Conservation (phyloP, 2,113 vertebrate genomes). For the Laticauda colubrina region DNA sequence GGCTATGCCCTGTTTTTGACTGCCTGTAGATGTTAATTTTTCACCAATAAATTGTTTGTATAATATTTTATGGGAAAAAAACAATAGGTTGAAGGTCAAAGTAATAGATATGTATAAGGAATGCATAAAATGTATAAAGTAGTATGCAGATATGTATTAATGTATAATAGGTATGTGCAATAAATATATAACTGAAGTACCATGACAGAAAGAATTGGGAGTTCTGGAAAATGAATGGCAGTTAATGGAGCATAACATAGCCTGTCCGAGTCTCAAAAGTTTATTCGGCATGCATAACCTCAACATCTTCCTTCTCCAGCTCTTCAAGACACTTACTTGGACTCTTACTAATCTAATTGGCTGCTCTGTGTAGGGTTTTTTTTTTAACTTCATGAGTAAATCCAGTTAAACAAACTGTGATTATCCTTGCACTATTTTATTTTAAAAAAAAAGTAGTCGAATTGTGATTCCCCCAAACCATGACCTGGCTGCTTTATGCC, state of each 20-base stretch:
- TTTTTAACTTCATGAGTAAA: neutral
- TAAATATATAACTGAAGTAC: neutral
- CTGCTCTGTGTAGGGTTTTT: neutral
- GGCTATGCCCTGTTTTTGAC: neutral
- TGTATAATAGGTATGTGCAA: neutral
- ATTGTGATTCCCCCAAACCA: neutral
- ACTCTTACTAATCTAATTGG: neutral
- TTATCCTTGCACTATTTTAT: neutral
- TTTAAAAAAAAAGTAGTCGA: neutral
- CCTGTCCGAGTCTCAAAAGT: neutral
- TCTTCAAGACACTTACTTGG: neutral
- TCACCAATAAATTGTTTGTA: neutral
- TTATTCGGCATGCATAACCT: neutral
- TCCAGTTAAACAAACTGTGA: neutral
- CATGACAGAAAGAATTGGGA: neutral
- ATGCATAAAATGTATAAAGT: neutral
- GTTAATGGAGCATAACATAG: neutral
- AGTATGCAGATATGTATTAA: neutral
- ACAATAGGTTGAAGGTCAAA: neutral
- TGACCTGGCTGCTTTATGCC: neutral
- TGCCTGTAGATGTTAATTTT: neutral
- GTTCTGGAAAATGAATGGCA: neutral
- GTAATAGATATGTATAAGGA: neutral
- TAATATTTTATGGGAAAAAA: neutral
- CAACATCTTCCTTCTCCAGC: neutral